Evolutionary conservation across 2,888 invertebrate species (phyloP), one percentile per base, ranked within the genome.

Genomic region (Tenthredo distinguenda): DNA sequence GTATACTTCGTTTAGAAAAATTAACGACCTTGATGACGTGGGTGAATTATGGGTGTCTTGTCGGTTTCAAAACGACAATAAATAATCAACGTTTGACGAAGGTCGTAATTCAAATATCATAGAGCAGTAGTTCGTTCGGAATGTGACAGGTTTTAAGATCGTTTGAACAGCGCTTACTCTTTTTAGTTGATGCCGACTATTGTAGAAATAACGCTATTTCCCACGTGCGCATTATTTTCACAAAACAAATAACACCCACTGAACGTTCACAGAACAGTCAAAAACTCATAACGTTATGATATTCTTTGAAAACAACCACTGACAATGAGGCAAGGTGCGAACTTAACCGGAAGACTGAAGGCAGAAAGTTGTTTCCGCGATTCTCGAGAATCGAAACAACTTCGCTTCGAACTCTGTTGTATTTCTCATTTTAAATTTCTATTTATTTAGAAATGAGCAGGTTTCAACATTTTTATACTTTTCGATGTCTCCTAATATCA

Each of bases 301-400:
- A 40, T 40, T 15, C 58, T 81, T 81, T 81, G 81, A 81, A 81
- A 58, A 81, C 81, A 81, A 81, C 81, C 81, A 81, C 81, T 62
- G 81, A 81, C 58, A 81, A 62, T 62, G 37, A 15, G 58, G 21
- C 58, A 40, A 58, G 81, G 81, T 62, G 81, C 58, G 58, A 81
- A 81, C 62, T 55, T n/a, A 81, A 81, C 81, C 81, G 81, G 81
- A 81, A 81, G 81, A 81, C 81, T 55, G 31, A 18, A 77, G 18
- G 55, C 55, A 18, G 55, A 55, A 74, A 12, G 72, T 74, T 74
- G 72, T 43, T 43, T 74, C 37, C 72, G 72, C 72, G 72, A 74
- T 43, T 74, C 5, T 40, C 43, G 72, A 43, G 72, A 40, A 43
- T 74, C 43, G 72, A 74, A 40, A 74, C 72, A 43, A 74, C 72